phyloP scores from a whole-genome alignment of 2,113 vertebrate genomes.

The Miniopterus natalensis region DNA sequence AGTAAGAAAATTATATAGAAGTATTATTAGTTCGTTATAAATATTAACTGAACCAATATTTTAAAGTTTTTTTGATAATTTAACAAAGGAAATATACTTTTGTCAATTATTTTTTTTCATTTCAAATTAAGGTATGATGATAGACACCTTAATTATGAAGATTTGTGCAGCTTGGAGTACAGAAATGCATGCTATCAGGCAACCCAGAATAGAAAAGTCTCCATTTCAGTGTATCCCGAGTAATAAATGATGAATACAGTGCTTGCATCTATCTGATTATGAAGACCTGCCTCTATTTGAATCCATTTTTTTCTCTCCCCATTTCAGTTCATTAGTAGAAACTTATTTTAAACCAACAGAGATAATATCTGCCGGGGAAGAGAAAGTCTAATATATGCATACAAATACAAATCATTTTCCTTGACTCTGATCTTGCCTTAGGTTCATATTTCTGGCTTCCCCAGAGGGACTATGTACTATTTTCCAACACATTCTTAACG shows the following conservation, averaged over 20 bases:
- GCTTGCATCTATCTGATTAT: background rate
- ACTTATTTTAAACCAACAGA: background rate
- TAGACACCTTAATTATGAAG: background rate
- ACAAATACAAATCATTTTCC: background rate
- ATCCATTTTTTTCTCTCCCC: background rate
- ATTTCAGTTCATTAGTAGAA: background rate
- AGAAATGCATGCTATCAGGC: background rate
- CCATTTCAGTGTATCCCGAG: background rate
- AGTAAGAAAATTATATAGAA: background rate
- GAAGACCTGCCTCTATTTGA: background rate
- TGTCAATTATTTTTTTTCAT: background rate
- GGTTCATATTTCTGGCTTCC: background rate
- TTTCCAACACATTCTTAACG: background rate
- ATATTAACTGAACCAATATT: background rate
- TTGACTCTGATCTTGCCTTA: background rate
- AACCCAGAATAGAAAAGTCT: background rate
- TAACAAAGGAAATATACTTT: constrained; percentile 33
- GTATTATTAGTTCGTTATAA: constrained; percentile 6
- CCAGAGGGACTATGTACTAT: background rate
- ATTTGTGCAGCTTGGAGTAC: background rate
- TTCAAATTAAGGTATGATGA: background rate
- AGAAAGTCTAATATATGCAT: background rate
- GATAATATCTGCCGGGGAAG: background rate
- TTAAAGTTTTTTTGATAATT: constrained; percentile 25
- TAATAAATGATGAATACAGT: background rate